Evolutionary conservation across 2,113 vertebrate species (phyloP).

Genomic region (Gambusia affinis): DNA sequence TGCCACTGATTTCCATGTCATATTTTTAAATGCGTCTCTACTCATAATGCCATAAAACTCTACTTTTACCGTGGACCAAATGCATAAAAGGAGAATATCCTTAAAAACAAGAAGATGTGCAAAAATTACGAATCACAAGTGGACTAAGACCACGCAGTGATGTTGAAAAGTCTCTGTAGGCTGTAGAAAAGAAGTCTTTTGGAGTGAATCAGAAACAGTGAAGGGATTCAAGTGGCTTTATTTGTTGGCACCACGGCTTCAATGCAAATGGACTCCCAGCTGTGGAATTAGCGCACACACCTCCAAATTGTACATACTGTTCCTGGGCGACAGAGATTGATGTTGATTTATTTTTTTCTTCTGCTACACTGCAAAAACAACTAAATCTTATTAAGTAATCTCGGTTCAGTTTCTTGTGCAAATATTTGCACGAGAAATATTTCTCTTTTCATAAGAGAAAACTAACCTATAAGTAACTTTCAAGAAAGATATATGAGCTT

Average conservation of each 20-base stretch:
- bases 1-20: too few species aligned
- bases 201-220: too few species aligned
- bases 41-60: too few species aligned
- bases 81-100: background rate
- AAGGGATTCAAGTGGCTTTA: background rate
- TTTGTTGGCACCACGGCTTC: background rate
- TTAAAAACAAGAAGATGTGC: background rate
- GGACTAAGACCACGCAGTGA: background rate
- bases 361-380: background rate
- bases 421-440: too few species aligned
- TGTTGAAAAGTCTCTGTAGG: background rate
- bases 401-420: too few species aligned
- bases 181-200: too few species aligned
- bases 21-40: too few species aligned
- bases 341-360: background rate
- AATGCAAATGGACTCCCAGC: background rate
- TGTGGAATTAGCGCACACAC: background rate
- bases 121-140: background rate
- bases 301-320: background rate
- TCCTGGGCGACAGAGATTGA: background rate
- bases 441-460: too few species aligned
- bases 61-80: background rate
- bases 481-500: too few species aligned
- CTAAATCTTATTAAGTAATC: too few species aligned
- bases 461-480: too few species aligned